Percentiles rank a stretch among this genome's conserved stretches.
These are phyloP conservation scores for Leptonema lineaticorne DNA, from an alignment of 1,140 invertebrate genomes.

Conservation along the genomic window DNA sequence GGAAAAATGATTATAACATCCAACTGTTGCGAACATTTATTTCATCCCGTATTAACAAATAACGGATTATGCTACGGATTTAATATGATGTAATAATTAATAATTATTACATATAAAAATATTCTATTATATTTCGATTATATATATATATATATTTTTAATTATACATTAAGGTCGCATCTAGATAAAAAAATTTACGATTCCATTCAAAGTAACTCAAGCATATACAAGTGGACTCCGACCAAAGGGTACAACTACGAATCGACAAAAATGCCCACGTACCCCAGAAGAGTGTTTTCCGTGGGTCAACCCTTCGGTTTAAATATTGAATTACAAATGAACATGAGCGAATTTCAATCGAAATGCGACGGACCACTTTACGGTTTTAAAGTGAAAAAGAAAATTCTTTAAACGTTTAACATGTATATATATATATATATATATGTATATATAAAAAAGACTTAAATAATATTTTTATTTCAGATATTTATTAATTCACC, in stretches of 20 bases:
- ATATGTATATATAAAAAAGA: too few species aligned
- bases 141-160: not conserved
- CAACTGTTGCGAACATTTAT: constrained; percentile 49
- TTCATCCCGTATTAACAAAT: constrained; percentile 50
- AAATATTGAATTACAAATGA: constrained; percentile 49
- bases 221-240: constrained; percentile 45
- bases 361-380: constrained; percentile 50
- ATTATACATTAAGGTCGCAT: not conserved
- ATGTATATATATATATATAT: too few species aligned
- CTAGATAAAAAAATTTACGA: not conserved
- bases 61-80: constrained; percentile 53
- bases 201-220: not conserved
- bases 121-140: not conserved
- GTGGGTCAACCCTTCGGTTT: constrained; percentile 50
- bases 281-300: constrained; percentile 46
- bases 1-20: not conserved
- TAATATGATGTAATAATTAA: constrained; percentile 45
- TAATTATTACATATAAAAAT: constrained; percentile 3
- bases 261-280: not conserved
- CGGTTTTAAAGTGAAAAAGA: constrained; percentile 48
- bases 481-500: constrained; percentile 52
- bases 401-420: constrained; percentile 10
- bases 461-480: too few species aligned
- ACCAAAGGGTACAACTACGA: constrained; percentile 38
- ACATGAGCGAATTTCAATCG: constrained; percentile 50